Conservation (phyloP, 2,797 vertebrate species). For the Acestrorhynchus altus region DNA sequence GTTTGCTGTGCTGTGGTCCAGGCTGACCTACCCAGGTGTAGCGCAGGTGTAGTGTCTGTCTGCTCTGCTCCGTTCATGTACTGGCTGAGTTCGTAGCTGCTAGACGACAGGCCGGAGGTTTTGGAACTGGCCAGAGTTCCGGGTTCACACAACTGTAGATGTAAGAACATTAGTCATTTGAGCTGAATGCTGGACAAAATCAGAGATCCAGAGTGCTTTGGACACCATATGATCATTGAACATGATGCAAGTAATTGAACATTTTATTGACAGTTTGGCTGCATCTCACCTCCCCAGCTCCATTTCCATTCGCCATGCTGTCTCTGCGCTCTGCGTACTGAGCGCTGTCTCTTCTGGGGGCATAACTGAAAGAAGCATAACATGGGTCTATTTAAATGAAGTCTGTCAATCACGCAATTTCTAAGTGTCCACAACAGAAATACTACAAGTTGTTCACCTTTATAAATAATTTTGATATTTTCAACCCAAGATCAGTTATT, state of each 20-base stretch:
- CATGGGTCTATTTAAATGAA: no score
- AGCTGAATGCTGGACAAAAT: not conserved
- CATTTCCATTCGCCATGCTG: constrained; percentile 61
- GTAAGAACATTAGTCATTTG: not conserved
- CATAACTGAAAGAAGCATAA: constrained; percentile 64
- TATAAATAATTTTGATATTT: no score
- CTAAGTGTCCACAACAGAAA: no score
- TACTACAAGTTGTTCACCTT: no score
- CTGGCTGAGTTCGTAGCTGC: constrained; percentile 88
- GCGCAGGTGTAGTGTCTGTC: constrained; percentile 10
- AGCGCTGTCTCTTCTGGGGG: constrained; percentile 54
- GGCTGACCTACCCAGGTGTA: constrained; percentile 67
- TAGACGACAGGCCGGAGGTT: constrained; percentile 86
- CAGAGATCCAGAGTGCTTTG: not conserved
- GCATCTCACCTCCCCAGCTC: constrained; percentile 48
- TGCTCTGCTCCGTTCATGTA: constrained; percentile 80
- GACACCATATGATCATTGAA: not conserved
- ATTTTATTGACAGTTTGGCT: not conserved
- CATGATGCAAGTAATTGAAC: not conserved
- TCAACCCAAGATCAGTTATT: no score
- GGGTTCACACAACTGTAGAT: constrained; percentile 54
- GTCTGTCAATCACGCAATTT: no score
- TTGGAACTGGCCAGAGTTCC: constrained; percentile 77
- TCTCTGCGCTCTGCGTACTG: constrained; percentile 51
- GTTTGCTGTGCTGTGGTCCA: constrained; percentile 3